Base-by-base conservation (phyloP, 2,113 vertebrate genomes). In the Rhinogobius similis region DNA sequence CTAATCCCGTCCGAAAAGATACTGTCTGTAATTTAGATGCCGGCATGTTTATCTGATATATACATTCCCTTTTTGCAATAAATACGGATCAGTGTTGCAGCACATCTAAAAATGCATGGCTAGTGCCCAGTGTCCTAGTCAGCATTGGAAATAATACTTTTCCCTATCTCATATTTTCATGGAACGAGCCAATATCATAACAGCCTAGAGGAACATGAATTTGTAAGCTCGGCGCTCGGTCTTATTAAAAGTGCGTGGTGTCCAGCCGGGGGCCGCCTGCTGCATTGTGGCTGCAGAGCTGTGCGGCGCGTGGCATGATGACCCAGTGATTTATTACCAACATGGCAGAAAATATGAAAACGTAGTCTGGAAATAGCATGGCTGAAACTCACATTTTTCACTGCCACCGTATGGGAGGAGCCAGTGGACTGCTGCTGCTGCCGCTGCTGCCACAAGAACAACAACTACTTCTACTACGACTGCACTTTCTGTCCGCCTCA, bases 251-350 rank as follows among this genome's bases (percentile, higher is more conserved):
- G 46, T 50, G 26, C 26, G 13, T 44, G 46, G 36, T 67, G 70
- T 77, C 56, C 14, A 20, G 32, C 27, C 36, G 16, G 63, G 62
- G 29, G 55, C 43, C 7, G 10, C 56, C 62, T 58, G 68, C 48
- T 76, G 68, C 64, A 70, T 68, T 77, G 55, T 86, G 58, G 43
- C 65, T 68, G 36, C 46, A 36, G 50, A 61, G 61, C 67, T 59
- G 70, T 64, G 36, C 62, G 27, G 43, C 62, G 58, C 55, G 61
- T 52, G 55, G 41, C 69, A 72, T 13, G 53, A 78, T 78, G 80
- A 82, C 82, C 82, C 69, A 26, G 20, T 74, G 82, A 85, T 86
- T 82, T 87, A 83, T 88, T 76, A 82, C 73, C 58, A 48, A 68
- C 48, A 20, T 1, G 38, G 11, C 43, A 36, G 64, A 36, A 79